Conservation (phyloP, 1,140 invertebrate genomes). For the Saccostrea glomerata region DNA sequence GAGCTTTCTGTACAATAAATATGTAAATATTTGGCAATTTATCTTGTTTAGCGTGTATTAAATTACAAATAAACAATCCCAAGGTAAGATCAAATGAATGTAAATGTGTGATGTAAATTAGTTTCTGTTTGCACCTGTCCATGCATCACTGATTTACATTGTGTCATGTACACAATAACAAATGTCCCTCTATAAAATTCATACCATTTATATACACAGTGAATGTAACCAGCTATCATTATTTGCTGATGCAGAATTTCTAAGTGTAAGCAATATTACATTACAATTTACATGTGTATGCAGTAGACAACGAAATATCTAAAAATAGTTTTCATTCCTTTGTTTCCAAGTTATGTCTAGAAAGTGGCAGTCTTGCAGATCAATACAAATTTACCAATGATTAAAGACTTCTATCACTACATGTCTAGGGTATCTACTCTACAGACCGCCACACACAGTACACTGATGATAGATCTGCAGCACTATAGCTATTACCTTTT, state of each 20-base stretch:
- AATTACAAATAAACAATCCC: background rate
- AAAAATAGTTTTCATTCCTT: background rate
- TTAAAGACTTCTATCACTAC: slow-evolving; percentile 8
- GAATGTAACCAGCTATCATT: too few relatives aligned
- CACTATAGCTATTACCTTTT: slow-evolving; percentile 7
- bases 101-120: slow-evolving; percentile 14
- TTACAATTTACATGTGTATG: background rate
- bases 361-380: slow-evolving; percentile 4
- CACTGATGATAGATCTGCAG: background rate
- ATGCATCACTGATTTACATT: background rate
- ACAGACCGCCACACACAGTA: background rate
- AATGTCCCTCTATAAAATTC: background rate
- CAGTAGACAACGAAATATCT: background rate
- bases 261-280: too few relatives aligned
- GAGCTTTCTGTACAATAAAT: background rate
- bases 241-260: too few relatives aligned
- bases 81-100: slow-evolving; percentile 6
- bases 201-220: too few relatives aligned
- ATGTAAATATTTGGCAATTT: slow-evolving; percentile 32
- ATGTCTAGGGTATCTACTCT: background rate
- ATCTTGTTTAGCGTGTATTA: slow-evolving; percentile 14
- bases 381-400: slow-evolving; percentile 26
- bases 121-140: background rate
- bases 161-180: background rate
- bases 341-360: background rate